Evolutionary conservation across 2,888 invertebrate species (phyloP).

Genomic region (Gastracanthus pulcherrimus): DNA sequence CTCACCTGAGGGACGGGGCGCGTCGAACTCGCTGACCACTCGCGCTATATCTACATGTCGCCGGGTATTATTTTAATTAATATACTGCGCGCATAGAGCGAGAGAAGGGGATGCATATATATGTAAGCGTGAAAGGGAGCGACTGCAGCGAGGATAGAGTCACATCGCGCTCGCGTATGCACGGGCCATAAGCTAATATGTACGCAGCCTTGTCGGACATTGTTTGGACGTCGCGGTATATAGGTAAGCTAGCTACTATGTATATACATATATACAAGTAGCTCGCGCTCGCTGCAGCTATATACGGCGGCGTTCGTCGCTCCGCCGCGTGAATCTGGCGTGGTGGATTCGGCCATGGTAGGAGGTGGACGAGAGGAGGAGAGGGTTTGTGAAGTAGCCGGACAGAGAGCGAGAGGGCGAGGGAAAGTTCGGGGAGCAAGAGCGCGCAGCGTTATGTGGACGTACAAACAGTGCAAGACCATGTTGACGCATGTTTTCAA

Average conservation of each 20-base stretch:
- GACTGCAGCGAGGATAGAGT: neutral
- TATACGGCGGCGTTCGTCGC: neutral
- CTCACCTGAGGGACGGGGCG: neutral
- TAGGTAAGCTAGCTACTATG: neutral
- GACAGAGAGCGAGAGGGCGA: conserved; percentile 14
- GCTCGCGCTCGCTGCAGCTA: neutral
- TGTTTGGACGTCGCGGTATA: conserved; percentile 70
- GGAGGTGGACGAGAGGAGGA: neutral
- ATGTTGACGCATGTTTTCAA: conserved; percentile 83
- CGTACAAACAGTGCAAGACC: conserved; percentile 78
- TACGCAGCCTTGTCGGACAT: conserved; percentile 76
- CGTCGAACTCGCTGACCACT: conserved; percentile 10
- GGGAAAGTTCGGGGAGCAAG: conserved; percentile 59
- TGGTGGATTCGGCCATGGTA: neutral
- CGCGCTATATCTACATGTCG: neutral
- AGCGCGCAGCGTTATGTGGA: conserved; percentile 76
- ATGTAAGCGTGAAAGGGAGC: no score
- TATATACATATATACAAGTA: neutral
- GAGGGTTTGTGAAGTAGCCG: neutral
- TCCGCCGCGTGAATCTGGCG: conserved; percentile 19
- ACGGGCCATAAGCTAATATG: conserved; percentile 68
- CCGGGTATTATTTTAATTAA: conserved; percentile 51
- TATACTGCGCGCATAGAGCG: conserved; percentile 25
- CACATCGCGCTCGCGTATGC: neutral
- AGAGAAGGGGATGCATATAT: neutral